Evolutionary conservation across 2,797 vertebrate genomes (phyloP).

Genomic region (Onychomys arenicola): DNA sequence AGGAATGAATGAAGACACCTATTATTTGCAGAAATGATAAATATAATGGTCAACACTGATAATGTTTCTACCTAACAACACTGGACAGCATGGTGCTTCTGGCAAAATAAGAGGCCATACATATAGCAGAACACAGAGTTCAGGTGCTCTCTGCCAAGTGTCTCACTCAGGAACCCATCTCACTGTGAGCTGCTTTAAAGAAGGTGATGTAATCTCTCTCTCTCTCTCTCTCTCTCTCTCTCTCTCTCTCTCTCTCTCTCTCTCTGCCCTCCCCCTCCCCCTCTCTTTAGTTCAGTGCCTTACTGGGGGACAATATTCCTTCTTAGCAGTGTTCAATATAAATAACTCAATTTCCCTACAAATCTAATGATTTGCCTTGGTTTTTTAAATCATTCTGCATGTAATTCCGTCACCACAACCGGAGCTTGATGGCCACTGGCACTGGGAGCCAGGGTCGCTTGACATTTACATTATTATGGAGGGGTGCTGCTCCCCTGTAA

Average conservation of each 20-base stretch:
- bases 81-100: slow-evolving; percentile 36
- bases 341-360: slow-evolving; percentile 28
- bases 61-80: slow-evolving; percentile 21
- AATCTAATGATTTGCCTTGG: slow-evolving; percentile 58
- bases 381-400: slow-evolving; percentile 54
- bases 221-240: neutral
- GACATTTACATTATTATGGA: neutral
- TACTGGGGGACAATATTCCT: slow-evolving; percentile 59
- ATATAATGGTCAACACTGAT: neutral
- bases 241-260: neutral
- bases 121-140: slow-evolving; percentile 18
- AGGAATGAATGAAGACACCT: neutral
- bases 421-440: neutral
- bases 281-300: slow-evolving; percentile 58
- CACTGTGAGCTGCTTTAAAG: slow-evolving; percentile 66
- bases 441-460: slow-evolving; percentile 26
- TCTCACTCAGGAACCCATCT: slow-evolving; percentile 56
- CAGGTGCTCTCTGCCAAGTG: slow-evolving; percentile 60
- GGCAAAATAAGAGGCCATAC: slow-evolving; percentile 40
- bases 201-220: slow-evolving; percentile 65
- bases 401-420: slow-evolving; percentile 28
- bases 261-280: neutral
- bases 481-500: neutral
- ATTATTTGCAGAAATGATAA: slow-evolving; percentile 4
- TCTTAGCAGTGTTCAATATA: slow-evolving; percentile 33